Evolutionary conservation across 2,888 invertebrate species (phyloP).

Genomic region (Torymus aiolomorphi): DNA sequence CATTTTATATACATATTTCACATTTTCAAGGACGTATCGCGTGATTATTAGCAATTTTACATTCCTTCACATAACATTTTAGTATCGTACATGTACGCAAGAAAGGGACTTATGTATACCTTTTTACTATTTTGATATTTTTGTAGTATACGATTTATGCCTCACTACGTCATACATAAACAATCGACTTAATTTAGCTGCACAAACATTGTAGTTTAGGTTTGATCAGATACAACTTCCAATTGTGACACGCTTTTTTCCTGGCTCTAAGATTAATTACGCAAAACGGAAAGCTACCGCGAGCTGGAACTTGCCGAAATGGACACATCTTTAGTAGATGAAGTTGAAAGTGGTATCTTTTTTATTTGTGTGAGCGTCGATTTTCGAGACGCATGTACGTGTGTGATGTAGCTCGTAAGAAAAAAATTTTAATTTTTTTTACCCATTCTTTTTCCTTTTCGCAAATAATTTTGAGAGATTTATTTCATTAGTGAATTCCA

Average conservation of each 20-base stretch:
- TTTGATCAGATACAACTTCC: slow-evolving; percentile 13
- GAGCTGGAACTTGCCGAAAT: slow-evolving; percentile 44
- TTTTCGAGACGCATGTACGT: slow-evolving; percentile 18
- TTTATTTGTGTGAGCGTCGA: slow-evolving; percentile 27
- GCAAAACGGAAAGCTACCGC: not conserved
- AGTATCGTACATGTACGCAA: too few species aligned
- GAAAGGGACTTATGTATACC: too few species aligned
- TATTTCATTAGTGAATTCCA: slow-evolving; percentile 10
- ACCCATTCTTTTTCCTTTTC: slow-evolving; percentile 30
- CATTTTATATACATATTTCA: too few species aligned
- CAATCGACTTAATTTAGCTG: not conserved
- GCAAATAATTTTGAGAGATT: slow-evolving; percentile 32
- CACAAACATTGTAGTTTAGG: not conserved
- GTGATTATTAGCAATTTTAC: too few species aligned
- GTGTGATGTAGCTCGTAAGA: slow-evolving; percentile 45
- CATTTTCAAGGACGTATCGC: too few species aligned
- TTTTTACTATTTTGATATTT: too few species aligned
- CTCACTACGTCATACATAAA: too few species aligned
- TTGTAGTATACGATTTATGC: too few species aligned
- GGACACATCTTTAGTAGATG: slow-evolving; percentile 12
- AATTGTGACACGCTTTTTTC: not conserved
- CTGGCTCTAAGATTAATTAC: not conserved
- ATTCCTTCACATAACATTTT: too few species aligned
- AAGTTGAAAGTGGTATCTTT: slow-evolving; percentile 11
- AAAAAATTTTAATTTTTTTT: slow-evolving; percentile 33